Evolutionary conservation across 2,888 invertebrate genomes (phyloP).

Genomic region (Hydrotaea cyrtoneurina): DNA sequence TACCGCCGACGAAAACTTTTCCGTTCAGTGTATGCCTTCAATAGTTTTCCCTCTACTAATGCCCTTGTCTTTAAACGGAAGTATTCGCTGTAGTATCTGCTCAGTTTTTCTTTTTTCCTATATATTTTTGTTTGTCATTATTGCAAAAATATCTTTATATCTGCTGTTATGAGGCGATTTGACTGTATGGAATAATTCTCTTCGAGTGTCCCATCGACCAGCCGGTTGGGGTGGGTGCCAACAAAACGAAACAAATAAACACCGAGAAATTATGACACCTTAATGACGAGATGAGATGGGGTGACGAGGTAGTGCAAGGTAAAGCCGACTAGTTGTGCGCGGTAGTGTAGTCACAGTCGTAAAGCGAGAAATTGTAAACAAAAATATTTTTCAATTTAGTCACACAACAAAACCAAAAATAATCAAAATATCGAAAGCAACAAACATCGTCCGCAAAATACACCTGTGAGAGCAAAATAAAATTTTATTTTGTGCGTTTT

Average conservation of each 20-base stretch:
- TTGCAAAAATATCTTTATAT: constrained; percentile 11
- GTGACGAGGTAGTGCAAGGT: neutral
- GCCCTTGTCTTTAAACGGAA: constrained; percentile 62
- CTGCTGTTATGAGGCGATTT: constrained; percentile 17
- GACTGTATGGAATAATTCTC: constrained; percentile 25
- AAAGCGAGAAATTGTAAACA: constrained; percentile 53
- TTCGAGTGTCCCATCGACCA: neutral
- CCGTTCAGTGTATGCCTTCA: neutral
- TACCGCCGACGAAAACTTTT: too few species aligned
- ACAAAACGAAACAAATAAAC: neutral
- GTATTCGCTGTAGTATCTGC: neutral
- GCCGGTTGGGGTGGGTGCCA: neutral
- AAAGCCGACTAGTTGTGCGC: constrained; percentile 17
- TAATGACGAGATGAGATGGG: constrained; percentile 49
- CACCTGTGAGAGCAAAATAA: constrained; percentile 54
- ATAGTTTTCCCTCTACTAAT: constrained; percentile 28
- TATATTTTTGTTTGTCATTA: neutral
- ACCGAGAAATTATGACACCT: constrained; percentile 35
- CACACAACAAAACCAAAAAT: constrained; percentile 46
- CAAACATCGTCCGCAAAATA: constrained; percentile 32
- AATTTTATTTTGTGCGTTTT: neutral
- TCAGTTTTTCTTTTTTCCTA: neutral
- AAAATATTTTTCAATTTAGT: constrained; percentile 64
- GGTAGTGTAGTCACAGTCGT: too few species aligned
- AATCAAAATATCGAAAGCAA: constrained; percentile 12